phyloP scores from a whole-genome alignment of 2,888 invertebrate species.

The Eutolmus rufibarbis region DNA sequence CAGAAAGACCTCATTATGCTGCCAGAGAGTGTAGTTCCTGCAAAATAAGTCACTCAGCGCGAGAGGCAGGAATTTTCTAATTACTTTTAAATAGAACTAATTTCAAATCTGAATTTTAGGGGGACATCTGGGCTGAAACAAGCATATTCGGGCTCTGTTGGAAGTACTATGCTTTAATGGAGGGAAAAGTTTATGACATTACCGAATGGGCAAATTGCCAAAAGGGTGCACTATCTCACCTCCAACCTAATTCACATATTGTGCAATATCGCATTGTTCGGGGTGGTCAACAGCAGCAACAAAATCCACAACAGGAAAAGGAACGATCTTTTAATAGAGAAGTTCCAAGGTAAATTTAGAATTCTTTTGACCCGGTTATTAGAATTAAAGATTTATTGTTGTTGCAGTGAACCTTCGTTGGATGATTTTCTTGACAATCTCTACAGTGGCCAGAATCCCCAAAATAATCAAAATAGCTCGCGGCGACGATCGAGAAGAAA shows the following conservation, averaged over 20 bases:
- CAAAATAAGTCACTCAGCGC: constrained; percentile 87
- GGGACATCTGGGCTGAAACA: constrained; percentile 96
- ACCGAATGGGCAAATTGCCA: constrained; percentile 98
- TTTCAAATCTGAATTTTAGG: constrained; percentile 64
- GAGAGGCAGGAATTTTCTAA: constrained; percentile 71
- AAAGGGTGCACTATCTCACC: constrained; percentile 67
- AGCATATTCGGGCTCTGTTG: constrained; percentile 86
- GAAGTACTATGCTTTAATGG: constrained; percentile 97
- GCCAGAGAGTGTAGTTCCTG: constrained; percentile 90
- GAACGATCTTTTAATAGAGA: constrained; percentile 50
- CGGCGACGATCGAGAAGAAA: constrained; percentile 60
- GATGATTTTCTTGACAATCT: constrained; percentile 62
- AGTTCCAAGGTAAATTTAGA: constrained; percentile 50
- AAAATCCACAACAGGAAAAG: constrained; percentile 54
- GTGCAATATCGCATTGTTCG: constrained; percentile 72
- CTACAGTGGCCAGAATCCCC: constrained; percentile 62
- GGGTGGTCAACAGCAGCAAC: constrained; percentile 60
- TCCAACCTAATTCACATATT: constrained; percentile 89
- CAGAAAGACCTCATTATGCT: constrained; percentile 88
- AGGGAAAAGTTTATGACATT: constrained; percentile 93
- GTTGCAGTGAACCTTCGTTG: constrained; percentile 58
- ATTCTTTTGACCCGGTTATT: neutral
- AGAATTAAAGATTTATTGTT: neutral
- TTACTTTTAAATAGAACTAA: neutral
- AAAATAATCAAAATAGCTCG: constrained; percentile 53